A percentile compares a stretch with the other conserved stretches of the same genome.
Conservation (phyloP, 1,140 invertebrate genomes). For the Octopus sinensis region DNA sequence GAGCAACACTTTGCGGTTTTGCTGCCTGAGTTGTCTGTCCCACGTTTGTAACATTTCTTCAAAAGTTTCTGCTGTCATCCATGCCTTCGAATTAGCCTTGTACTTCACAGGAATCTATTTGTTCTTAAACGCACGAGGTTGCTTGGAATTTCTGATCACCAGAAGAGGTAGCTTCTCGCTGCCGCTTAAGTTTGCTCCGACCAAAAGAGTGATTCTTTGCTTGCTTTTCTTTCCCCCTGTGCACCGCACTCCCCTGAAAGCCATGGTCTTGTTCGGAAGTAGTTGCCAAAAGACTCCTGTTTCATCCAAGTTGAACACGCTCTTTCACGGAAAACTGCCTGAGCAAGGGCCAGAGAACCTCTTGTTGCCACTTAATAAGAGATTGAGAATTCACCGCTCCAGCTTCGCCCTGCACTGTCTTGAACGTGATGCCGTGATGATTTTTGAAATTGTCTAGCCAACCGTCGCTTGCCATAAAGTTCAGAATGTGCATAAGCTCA, state of each 20-base stretch:
- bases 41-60: not conserved
- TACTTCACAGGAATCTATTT: not conserved
- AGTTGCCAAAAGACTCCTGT: not conserved
- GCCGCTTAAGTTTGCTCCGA: not conserved
- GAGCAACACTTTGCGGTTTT: not conserved
- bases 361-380: not conserved
- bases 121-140: not conserved
- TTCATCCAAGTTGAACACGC: not conserved
- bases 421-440: not conserved
- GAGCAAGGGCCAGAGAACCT: not conserved
- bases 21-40: not conserved
- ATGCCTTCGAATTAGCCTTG: not conserved
- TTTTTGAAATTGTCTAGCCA: not conserved
- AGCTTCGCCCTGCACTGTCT: not conserved
- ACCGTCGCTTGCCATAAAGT: not conserved
- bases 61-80: not conserved
- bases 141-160: not conserved
- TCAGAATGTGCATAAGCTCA: not conserved
- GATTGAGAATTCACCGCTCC: not conserved
- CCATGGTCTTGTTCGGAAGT: conserved; percentile 6
- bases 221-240: not conserved
- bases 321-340: not conserved
- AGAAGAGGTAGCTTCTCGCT: not conserved
- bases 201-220: not conserved
- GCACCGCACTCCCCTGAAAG: not conserved